Evolutionary conservation across 2,113 vertebrate genomes (phyloP), one percentile per base, ranked within the genome.

Genomic region (Psophia crepitans): DNA sequence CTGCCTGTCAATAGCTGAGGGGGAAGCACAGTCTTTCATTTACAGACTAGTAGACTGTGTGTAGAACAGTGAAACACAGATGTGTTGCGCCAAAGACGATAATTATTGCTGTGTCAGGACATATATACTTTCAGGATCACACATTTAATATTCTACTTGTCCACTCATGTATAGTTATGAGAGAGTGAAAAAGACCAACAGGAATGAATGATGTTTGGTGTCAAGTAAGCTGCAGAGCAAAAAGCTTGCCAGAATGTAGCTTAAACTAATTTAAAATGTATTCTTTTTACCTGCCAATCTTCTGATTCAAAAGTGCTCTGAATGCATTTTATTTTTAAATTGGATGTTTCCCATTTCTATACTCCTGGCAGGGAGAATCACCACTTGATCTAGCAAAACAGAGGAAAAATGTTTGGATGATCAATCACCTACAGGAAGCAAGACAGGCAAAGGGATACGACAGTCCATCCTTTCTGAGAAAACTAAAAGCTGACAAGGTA

Each of bases 321-420:
- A 66, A 54, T 92, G 54, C 54, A 24, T 96, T 94, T 97, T 90
- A 51, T 91, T 96, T 94, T 97, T 88, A 96, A 98, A 93, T 66
- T 70, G 53, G 74, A 32, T 88, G n/a, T 97, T 77, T 97, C 81
- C 41, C 48, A 35, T 60, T 79, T 91, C 53, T 77, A 27, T 97
- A 18, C 44, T 82, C 33, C 58, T 76, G 75, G 51, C 92, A 99
- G 99, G 99, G 99, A 5, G 99, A 99, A 98, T 99, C 99, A 33
- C 99, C 99, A 35, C 98, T 99, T 91, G 99, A 99, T 98, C 98
- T 99, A 23, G 99, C 99, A 97, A 99, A 99, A 96, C 99, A 99
- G 91, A 99, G 99, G 96, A 99, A 99, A 98, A 99, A 99, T 0
- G 99, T 99, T 73, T 99, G 99, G 99, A 99, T 99, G 99, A 99